Evolutionary conservation across 1,140 invertebrate genomes (phyloP).

Genomic region (Drosophila sp.): DNA sequence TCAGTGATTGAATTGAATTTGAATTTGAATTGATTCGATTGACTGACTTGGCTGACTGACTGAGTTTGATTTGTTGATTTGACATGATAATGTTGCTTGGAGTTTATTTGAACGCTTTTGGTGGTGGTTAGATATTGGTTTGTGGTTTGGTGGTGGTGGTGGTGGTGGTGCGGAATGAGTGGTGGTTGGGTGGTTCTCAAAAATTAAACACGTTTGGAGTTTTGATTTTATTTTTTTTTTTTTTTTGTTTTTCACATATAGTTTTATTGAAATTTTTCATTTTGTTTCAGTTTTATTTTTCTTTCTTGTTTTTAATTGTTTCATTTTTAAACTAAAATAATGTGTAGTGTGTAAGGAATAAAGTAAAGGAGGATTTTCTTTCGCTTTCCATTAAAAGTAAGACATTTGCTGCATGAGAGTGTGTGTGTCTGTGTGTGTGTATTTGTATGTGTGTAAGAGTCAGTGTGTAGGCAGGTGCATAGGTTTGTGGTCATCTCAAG

Average conservation of each 20-base stretch:
- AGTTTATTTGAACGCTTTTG: slow-evolving; percentile 26
- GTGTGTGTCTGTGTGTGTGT: slow-evolving; percentile 41
- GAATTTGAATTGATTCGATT: slow-evolving; percentile 34
- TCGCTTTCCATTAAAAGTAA: slow-evolving; percentile 51
- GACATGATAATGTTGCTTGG: slow-evolving; percentile 77
- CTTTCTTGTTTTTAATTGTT: slow-evolving; percentile 18
- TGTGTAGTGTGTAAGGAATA: slow-evolving; percentile 59
- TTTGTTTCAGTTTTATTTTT: slow-evolving; percentile 44
- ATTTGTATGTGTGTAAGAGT: slow-evolving; percentile 28
- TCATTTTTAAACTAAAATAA: slow-evolving; percentile 59
- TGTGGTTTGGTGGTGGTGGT: slow-evolving; percentile 32
- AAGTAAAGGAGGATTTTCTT: slow-evolving; percentile 54
- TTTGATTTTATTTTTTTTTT: slow-evolving; percentile 35
- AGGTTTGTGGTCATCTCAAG: slow-evolving; percentile 49
- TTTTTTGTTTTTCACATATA: slow-evolving; percentile 33
- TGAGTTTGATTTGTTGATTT: slow-evolving; percentile 59
- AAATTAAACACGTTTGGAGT: slow-evolving; percentile 56
- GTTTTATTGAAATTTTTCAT: slow-evolving; percentile 53
- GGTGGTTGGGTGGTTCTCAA: not conserved
- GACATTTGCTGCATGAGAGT: slow-evolving; percentile 50
- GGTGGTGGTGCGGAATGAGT: slow-evolving; percentile 26
- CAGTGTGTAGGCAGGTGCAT: slow-evolving; percentile 31
- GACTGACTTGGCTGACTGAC: slow-evolving; percentile 49
- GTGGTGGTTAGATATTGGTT: slow-evolving; percentile 49
- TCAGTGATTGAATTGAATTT: slow-evolving; percentile 65